Conservation (phyloP, 2,888 invertebrate species). For the Norana najaformis region DNA sequence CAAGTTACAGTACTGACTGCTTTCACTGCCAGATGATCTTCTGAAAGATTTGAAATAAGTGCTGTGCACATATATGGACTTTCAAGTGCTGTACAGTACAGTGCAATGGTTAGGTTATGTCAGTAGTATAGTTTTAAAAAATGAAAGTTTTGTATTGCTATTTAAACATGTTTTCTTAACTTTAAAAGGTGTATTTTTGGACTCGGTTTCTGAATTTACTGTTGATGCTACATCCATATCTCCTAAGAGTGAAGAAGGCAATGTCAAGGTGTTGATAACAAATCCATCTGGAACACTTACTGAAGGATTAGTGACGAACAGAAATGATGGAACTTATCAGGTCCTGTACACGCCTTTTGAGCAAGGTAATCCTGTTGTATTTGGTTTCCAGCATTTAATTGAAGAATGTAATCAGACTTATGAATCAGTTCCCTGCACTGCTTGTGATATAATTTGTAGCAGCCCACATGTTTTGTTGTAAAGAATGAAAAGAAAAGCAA, state of each 20-base stretch:
- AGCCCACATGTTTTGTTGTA: no score
- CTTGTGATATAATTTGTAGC: no score
- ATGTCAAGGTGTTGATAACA: constrained; percentile 77
- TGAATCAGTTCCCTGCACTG: background rate
- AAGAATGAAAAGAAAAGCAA: no score
- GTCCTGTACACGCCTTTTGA: constrained; percentile 79
- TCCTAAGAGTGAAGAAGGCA: constrained; percentile 72
- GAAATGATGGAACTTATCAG: constrained; percentile 76
- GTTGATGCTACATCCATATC: constrained; percentile 77
- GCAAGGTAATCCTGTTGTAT: constrained; percentile 67
- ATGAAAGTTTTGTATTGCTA: background rate
- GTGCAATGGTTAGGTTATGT: background rate
- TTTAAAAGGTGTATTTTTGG: constrained; percentile 74
- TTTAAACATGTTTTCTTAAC: background rate
- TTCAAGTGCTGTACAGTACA: background rate
- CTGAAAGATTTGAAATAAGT: no score
- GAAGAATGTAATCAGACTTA: background rate
- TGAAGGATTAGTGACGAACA: constrained; percentile 74
- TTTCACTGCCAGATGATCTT: no score
- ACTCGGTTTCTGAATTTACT: constrained; percentile 78
- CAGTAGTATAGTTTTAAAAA: no score
- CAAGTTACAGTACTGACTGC: no score
- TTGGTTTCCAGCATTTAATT: background rate
- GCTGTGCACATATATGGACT: no score
- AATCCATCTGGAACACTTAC: constrained; percentile 77